Evolutionary conservation across 2,888 invertebrate genomes (phyloP), one percentile per base, ranked within the genome.

Genomic region (Rhimphoctona megacephalus): DNA sequence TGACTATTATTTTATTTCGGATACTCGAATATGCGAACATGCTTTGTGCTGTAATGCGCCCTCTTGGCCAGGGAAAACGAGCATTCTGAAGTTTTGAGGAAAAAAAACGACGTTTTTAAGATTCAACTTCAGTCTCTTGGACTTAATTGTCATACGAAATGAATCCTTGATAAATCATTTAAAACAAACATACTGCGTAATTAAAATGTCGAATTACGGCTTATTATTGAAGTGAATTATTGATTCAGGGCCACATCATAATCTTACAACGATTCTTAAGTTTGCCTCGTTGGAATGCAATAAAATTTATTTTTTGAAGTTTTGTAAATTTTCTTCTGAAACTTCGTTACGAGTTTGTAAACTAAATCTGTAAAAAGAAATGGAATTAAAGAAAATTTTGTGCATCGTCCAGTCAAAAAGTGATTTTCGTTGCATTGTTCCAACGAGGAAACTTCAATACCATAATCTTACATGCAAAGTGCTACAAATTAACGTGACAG

Each of bases 391-490:
- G 11, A 25, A 25, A 30, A 57, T 57, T 14, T 22, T 30, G 61
- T 30, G 61, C 57, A 57, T 57, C 14, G 5, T 30, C 30, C 2
- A 17, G 30, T 30, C 17, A 30, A 61, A 30, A 25, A 61, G 30
- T 30, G 6, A 17, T 61, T 17, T 30, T 30, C 30, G 30, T 30
- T 30, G 61, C 61, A 30, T 61, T 30, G 0, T 57, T 61, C 61
- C 61, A 30, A 61, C 61, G 17, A 30, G 4, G 30, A 30, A 61
- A 61, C 61, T 61, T 61, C 17, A 30, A 69, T 49, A 64, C 70
- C 83, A 77, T 77, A 22, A 83, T 73, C 57, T 78, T 61, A 78
- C 86, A 86, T 86, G 86, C 86, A 86, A 54, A 70, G 72, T 73
- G 67, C 74, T 64, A 49, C 19, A 67, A 80, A 72, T 64, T 9